Base-by-base conservation (phyloP, 2,888 invertebrate genomes). In the Hofmannophila pseudospretella region DNA sequence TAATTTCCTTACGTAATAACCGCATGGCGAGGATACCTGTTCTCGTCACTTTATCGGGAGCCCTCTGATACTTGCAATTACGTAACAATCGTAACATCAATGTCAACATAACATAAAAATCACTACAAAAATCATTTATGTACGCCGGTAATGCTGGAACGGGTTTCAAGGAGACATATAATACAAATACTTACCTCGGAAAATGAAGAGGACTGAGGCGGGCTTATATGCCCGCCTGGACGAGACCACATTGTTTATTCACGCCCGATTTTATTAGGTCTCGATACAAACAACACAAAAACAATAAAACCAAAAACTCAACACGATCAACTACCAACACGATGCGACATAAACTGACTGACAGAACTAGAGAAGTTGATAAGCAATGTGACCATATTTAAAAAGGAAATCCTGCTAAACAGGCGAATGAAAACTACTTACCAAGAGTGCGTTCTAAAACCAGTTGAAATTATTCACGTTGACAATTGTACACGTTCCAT, bases 1-100 rank as follows among this genome's bases (percentile, higher is more conserved):
- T 75, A 78, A 75, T 73, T 69, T 67, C 49, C 71, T 79, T 78
- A 77, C 75, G 77, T 79, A 79, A 79, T 64, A 47, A 60, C 67
- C 67, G 61, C 74, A 64, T 71, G 71, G 64, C 59, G 42, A 57
- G 49, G 51, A 53, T 54, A 54, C 35, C 45, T 41, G 36, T 35
- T 35, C 28, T 47, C n/a, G 20, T 40, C 31, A 12, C 14, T 30
- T 14, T 3, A 22, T 8, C 28, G 40, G 33, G 46, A 51, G 44
- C 41, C 47, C 45, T 43, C 41, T 26, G 41, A 28, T 42, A 43
- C 35, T 23, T 28, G 19, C 16, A 27, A 42, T 38, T 49, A 60
- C 16, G 16, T 61, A 63, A 58, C 53, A 16, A 16, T 16, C 16
- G 49, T 60, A 67, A 62, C 37, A 16, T 27, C 11, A 37, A 42